Evolutionary conservation across 2,888 invertebrate genomes (phyloP), one percentile per base, ranked within the genome.

Genomic region (Campopleginae sp.): DNA sequence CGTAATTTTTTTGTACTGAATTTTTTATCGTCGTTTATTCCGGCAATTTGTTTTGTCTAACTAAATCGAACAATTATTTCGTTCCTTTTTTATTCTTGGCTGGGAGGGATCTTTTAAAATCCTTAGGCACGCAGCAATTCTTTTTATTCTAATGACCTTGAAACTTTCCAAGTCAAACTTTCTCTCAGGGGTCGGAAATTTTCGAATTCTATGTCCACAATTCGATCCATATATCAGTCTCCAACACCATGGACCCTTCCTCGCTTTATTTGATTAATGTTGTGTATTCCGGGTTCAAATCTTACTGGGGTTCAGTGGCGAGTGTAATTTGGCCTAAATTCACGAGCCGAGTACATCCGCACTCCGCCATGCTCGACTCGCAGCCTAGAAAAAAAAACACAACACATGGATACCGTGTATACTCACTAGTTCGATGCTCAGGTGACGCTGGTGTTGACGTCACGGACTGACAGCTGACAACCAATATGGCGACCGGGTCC

Each of bases 401-500:
- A 19, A 23, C 14, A 44, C 44, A 14, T 23, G 19, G 19, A 66
- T 23, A 10, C n/a, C n/a, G 66, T 42, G 38, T 42, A 23, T 44
- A 68, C 23, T 38, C 17, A 42, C 23, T 12, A 12, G 66, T 23
- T 44, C 44, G 44, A 42, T 44, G 66, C 42, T 68, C 66, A 68
- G 44, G 66, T 68, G 66, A 68, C 66, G 66, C 66, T 19, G 12
- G 44, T 44, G 23, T 68, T 68, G 70, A 70, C 70, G 70, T 70
- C 70, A 70, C 70, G 48, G 46, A 44, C 70, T 48, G 78, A 78
- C 84, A 85, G 81, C 84, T 85, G 85, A 85, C 85, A 85, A 85
- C 82, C 80, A 85, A 82, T 80, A 85, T 82, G 82, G 80, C 80
- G 82, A 7, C 61, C 66, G 65, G 65, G 42, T 19, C 38, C 66